These are phyloP conservation scores for Lasioglossum calceatum DNA, from an alignment of 2,888 invertebrate species.

Conservation along the genomic window DNA sequence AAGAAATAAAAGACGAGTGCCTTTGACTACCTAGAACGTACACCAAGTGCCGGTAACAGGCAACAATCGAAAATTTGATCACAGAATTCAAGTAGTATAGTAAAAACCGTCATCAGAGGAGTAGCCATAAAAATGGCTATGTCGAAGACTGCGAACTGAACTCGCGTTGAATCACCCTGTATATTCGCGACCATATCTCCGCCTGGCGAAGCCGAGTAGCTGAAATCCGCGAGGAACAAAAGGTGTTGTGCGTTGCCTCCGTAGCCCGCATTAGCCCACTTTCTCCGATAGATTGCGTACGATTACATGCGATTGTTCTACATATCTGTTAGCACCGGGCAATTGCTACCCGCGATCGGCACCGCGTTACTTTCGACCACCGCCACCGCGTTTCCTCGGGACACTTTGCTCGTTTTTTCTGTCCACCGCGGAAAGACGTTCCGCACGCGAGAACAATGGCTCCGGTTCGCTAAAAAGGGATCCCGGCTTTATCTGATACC, in stretches of 20 bases:
- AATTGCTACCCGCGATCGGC: conserved; percentile 36
- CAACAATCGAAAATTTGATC: background rate
- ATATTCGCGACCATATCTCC: background rate
- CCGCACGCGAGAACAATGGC: conserved; percentile 35
- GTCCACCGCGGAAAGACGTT: background rate
- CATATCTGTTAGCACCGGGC: conserved; percentile 59
- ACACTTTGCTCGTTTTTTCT: background rate
- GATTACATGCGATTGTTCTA: conserved; percentile 73
- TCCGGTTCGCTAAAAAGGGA: conserved; percentile 17
- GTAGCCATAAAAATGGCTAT: background rate
- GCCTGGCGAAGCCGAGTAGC: conserved; percentile 24
- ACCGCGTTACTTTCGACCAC: conserved; percentile 53
- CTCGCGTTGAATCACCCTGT: background rate
- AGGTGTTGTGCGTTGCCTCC: conserved; percentile 62
- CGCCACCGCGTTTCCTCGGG: conserved; percentile 1
- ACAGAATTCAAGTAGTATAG: background rate
- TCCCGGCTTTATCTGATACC: conserved; percentile 43
- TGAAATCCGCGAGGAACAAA: conserved; percentile 59
- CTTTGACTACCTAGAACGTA: background rate
- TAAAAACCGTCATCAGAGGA: background rate
- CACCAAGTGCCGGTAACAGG: background rate
- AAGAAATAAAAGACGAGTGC: background rate
- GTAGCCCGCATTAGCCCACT: conserved; percentile 69
- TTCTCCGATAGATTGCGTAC: conserved; percentile 73
- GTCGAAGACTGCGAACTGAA: background rate